Conservation (phyloP, 2,113 vertebrate genomes). For the Macaca mulatta region DNA sequence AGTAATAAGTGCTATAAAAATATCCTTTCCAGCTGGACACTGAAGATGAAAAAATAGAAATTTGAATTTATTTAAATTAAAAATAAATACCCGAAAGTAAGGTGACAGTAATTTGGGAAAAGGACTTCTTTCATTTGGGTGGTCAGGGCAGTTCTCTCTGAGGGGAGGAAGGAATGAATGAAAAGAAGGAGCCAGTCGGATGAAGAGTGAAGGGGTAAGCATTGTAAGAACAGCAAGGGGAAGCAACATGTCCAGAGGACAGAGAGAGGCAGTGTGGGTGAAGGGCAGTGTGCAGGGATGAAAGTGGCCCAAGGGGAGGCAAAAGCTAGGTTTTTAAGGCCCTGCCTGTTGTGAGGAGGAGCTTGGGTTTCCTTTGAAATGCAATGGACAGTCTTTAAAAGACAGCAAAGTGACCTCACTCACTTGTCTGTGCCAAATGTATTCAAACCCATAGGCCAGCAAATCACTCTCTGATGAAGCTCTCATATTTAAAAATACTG, state of each 20-base stretch:
- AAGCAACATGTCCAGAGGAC: neutral
- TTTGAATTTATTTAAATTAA: no score
- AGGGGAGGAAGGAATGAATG: neutral
- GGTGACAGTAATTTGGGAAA: neutral
- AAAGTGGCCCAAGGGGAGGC: neutral
- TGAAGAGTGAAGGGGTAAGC: neutral
- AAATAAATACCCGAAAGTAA: neutral
- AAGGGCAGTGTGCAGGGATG: neutral
- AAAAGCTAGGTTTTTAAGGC: neutral
- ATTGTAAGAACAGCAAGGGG: neutral
- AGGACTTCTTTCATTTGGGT: neutral
- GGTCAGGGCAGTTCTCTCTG: neutral
- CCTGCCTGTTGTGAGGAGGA: neutral
- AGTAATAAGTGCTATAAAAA: neutral
- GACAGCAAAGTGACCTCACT: neutral
- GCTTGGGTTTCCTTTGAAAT: neutral
- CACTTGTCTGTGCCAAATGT: neutral
- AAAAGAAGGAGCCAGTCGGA: neutral
- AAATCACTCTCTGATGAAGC: neutral
- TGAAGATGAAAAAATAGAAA: no score
- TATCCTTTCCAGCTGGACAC: neutral
- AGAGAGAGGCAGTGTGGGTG: neutral
- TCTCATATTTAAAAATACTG: neutral
- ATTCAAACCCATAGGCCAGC: neutral
- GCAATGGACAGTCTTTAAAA: neutral